Evolutionary conservation across 1,140 invertebrate species (phyloP).

Genomic region (Lamellibrachia luymesi): DNA sequence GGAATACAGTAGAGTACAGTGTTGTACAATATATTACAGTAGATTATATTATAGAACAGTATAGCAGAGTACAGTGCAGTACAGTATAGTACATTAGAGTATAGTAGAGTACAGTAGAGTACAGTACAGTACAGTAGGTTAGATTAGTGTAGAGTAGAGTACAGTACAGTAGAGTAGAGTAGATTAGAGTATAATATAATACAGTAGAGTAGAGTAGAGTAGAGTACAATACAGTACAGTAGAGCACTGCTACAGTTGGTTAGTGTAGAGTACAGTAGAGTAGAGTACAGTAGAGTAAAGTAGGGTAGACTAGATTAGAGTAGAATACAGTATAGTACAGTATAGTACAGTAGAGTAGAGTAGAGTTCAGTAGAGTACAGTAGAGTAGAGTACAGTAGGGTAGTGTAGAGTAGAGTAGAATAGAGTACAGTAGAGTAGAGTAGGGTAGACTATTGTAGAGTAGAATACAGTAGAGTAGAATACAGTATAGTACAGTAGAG

Average conservation of each 20-base stretch:
- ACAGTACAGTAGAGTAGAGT: conserved; percentile 3
- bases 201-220: conserved; percentile 11
- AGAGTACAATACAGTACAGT: conserved; percentile 3
- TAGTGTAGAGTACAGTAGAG: not conserved
- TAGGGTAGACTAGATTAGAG: not conserved
- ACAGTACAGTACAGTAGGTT: not conserved
- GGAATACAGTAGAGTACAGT: no score
- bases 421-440: not conserved
- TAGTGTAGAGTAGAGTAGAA: not conserved
- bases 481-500: not conserved
- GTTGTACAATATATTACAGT: not conserved
- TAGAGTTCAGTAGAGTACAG: no score
- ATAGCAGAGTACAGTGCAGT: no score
- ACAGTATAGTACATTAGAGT: no score
- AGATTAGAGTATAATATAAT: not conserved
- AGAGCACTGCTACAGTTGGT: no score
- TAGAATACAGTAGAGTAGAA: not conserved
- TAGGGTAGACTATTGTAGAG: not conserved
- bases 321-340: not conserved
- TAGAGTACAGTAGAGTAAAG: not conserved
- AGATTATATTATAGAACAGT: no score
- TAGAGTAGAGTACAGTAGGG: no score
- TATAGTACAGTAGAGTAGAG: not conserved
- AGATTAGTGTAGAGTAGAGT: conserved; percentile 14
- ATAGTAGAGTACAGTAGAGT: no score